Percentiles rank a stretch among this genome's conserved stretches.
Evolutionary conservation across 2,888 invertebrate genomes (phyloP).

Genomic region (Amblyteles armatorius): DNA sequence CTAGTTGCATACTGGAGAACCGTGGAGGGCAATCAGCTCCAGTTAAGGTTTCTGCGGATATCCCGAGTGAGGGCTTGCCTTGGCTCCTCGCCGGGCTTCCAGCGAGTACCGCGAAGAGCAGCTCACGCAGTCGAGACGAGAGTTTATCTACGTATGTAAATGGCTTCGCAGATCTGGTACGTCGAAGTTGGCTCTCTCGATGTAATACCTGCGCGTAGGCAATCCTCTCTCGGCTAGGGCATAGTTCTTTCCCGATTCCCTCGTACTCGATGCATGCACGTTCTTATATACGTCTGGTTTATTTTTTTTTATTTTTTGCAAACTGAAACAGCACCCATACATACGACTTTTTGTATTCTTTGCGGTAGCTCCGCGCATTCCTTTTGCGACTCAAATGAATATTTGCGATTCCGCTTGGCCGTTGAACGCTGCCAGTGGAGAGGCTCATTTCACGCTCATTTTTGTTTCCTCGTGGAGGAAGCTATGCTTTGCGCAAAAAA

Average conservation of each 20-base stretch:
- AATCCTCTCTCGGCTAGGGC: constrained; percentile 17
- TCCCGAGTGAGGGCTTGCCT: not conserved
- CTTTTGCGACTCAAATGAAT: constrained; percentile 51
- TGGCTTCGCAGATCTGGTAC: constrained; percentile 52
- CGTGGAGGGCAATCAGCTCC: constrained; percentile 64
- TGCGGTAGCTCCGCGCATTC: constrained; percentile 15
- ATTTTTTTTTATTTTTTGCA: not conserved
- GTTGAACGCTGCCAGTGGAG: not conserved
- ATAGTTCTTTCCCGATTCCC: constrained; percentile 36
- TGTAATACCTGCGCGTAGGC: constrained; percentile 58
- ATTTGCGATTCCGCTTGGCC: constrained; percentile 38
- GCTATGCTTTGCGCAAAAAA: not conserved
- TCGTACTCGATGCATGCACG: constrained; percentile 13
- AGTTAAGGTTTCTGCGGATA: constrained; percentile 62
- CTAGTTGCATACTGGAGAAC: constrained; percentile 21
- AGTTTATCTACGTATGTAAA: constrained; percentile 74
- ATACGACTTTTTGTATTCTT: constrained; percentile 9
- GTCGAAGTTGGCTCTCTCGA: constrained; percentile 55
- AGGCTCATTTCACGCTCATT: constrained; percentile 19
- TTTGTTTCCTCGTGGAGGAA: not conserved
- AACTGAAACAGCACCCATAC: not conserved
- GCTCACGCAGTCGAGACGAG: constrained; percentile 37
- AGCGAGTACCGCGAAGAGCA: constrained; percentile 5
- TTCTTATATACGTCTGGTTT: constrained; percentile 17
- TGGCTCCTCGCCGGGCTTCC: constrained; percentile 17